phyloP scores from a whole-genome alignment of 92 coral and sea anemone species.

The Epizoanthus fatuus region DNA sequence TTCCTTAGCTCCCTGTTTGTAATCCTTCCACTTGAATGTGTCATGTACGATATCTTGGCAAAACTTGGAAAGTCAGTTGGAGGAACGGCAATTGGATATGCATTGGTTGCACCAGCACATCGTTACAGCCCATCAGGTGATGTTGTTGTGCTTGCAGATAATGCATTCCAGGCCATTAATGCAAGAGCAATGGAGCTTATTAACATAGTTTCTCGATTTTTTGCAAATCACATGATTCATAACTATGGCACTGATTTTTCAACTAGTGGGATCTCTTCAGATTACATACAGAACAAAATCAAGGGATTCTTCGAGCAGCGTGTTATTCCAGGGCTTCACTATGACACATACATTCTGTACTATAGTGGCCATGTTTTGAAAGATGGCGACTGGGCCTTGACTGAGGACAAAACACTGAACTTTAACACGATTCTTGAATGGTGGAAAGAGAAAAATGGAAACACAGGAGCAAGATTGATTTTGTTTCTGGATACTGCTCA shows the following conservation, averaged over 20 bases:
- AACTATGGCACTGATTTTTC: slow-evolving; percentile 98
- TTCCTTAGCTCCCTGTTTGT: slow-evolving; percentile 86
- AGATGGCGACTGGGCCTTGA: slow-evolving; percentile 93
- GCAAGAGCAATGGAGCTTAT: slow-evolving; percentile 90
- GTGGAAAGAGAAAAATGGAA: slow-evolving; percentile 87
- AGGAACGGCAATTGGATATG: slow-evolving; percentile 99
- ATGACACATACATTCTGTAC: slow-evolving; percentile 94
- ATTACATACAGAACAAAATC: slow-evolving; percentile 82
- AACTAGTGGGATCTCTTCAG: slow-evolving; percentile 90
- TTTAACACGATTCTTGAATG: slow-evolving; percentile 77
- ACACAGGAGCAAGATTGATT: slow-evolving; percentile 87
- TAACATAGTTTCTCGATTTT: slow-evolving; percentile 84
- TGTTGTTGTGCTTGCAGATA: slow-evolving; percentile 82
- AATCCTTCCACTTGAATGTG: slow-evolving; percentile 89
- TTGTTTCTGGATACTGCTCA: slow-evolving; percentile 92
- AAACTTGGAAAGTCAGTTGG: slow-evolving; percentile 97
- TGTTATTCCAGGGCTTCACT: slow-evolving; percentile 89
- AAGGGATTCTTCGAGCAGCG: slow-evolving; percentile 92
- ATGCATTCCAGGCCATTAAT: slow-evolving; percentile 82
- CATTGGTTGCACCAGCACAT: slow-evolving; percentile 94
- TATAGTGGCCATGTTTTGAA: slow-evolving; percentile 95
- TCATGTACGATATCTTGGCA: slow-evolving; percentile 87
- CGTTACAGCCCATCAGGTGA: slow-evolving; percentile 83
- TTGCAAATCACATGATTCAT: slow-evolving; percentile 93
- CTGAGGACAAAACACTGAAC: slow-evolving; percentile 84